These are phyloP conservation scores for Protophormia terraenovae DNA, from an alignment of 2,888 invertebrate species.

Conservation along the genomic window DNA sequence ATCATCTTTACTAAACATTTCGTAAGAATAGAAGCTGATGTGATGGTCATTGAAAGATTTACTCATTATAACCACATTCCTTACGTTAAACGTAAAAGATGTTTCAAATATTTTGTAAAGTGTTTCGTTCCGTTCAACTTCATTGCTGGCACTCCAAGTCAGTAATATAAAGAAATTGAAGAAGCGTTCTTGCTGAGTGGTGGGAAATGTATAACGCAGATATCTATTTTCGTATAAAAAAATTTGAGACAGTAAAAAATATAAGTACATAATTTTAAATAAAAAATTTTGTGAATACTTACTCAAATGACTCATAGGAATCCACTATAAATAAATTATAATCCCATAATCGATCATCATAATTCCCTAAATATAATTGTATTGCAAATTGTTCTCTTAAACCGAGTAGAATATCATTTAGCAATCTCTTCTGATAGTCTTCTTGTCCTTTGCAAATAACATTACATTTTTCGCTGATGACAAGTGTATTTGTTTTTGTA, in stretches of 20 bases:
- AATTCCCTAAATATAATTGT: too few relatives aligned
- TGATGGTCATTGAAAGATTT: conserved; percentile 38
- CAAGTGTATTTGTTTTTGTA: too few relatives aligned
- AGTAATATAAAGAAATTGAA: conserved; percentile 74
- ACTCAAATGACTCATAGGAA: conserved; percentile 70
- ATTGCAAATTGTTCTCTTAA: too few relatives aligned
- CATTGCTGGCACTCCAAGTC: conserved; percentile 38
- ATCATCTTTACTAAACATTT: conserved; percentile 34
- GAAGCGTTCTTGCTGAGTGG: conserved; percentile 70
- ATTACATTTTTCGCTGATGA: too few relatives aligned
- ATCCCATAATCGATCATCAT: too few relatives aligned
- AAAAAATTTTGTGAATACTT: too few relatives aligned
- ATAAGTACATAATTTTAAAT: too few relatives aligned
- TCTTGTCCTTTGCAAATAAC: too few relatives aligned
- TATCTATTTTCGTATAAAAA: too few relatives aligned
- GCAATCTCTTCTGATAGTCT: too few relatives aligned
- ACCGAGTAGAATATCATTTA: too few relatives aligned
- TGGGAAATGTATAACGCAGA: conserved; percentile 68
- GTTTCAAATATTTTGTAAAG: conserved; percentile 69
- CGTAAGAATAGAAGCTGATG: conserved; percentile 67
- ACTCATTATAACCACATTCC: conserved; percentile 73
- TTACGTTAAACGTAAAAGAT: conserved; percentile 70
- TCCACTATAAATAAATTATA: conserved; percentile 75
- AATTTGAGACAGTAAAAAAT: not conserved
- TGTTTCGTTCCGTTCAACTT: not conserved